Base-by-base conservation (phyloP, 1,140 invertebrate genomes). In the Monochamus saltuarius region DNA sequence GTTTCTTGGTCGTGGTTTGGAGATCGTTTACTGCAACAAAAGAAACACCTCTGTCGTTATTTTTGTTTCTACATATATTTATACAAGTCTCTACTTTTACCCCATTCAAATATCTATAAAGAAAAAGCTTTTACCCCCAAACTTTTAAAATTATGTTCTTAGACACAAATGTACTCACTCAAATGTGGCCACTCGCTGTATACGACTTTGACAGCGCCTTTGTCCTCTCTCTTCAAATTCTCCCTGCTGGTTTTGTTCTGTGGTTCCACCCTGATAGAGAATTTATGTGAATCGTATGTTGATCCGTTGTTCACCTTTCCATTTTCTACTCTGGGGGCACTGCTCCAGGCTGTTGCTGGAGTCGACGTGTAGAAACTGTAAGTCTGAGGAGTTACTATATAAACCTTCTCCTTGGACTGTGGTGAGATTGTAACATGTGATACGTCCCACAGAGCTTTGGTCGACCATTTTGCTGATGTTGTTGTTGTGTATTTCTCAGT, bases 301-400 rank as follows among this genome's bases (percentile, higher is more conserved):
- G 47, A 35, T 35, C 73, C 66, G 55, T 67, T 73, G 52, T 74
- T 73, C 17, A 54, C 35, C 50, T 61, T 63, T 7, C 68, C 72
- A 56, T 62, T 78, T 75, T 66, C 56, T 42, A 71, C 54, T 61
- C 62, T 70, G 54, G 61, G 70, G 40, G 64, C 62, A 50, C 67
- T 64, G 61, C 67, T 73, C 59, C 66, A 73, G 1, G 67, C 65
- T 11, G 65, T 62, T 4, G 53, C 45, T 22, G 70, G 65, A n/a
- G 67, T 68, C 13, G 62, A 59, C 11, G 64, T 60, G 16, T 60
- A 60, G 17, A 54, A 35, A 19, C 49, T 61, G 49, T 16, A 87
- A 80, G 58, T 85, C 59, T 86, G 83, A 7, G 88, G 87, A 2
- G 89, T 91, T 1, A 91, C 88, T 8, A 91, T 85, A 66, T 90